Conservation (phyloP, 2,113 vertebrate genomes). For the Tychaedon coryphoeus region DNA sequence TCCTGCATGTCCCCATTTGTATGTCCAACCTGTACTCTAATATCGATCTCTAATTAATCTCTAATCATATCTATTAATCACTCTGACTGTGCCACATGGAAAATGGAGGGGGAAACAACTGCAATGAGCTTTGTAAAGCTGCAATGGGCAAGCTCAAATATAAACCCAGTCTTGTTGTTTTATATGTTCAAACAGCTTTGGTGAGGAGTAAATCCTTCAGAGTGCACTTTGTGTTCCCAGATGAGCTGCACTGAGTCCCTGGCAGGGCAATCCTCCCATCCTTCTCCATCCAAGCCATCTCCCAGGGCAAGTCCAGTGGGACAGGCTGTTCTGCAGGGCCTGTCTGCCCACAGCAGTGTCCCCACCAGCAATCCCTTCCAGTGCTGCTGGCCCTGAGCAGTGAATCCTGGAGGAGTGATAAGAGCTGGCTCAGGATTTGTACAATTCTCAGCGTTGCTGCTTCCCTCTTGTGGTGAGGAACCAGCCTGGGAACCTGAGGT, state of each 20-base stretch:
- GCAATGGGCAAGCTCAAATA: neutral
- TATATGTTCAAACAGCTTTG: neutral
- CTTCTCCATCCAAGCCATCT: neutral
- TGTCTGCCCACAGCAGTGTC: neutral
- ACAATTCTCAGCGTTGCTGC: neutral
- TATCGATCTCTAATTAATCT: neutral
- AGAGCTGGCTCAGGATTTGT: neutral
- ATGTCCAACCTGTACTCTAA: neutral
- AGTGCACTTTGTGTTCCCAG: neutral
- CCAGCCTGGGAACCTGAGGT: neutral
- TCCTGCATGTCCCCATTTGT: neutral
- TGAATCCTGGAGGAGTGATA: neutral
- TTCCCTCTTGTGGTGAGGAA: constrained; percentile 14
- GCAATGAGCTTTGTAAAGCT: neutral
- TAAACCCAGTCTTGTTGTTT: neutral
- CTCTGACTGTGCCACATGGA: neutral
- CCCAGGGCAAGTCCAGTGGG: neutral
- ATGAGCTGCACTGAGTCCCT: neutral
- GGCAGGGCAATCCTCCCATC: neutral
- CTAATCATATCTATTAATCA: neutral
- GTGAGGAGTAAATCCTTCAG: neutral
- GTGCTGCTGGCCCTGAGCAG: neutral
- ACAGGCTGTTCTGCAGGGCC: neutral
- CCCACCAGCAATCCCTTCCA: neutral
- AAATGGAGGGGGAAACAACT: neutral